Evolutionary conservation across 2,113 vertebrate genomes (phyloP).

Genomic region (Chaetodon auriga): DNA sequence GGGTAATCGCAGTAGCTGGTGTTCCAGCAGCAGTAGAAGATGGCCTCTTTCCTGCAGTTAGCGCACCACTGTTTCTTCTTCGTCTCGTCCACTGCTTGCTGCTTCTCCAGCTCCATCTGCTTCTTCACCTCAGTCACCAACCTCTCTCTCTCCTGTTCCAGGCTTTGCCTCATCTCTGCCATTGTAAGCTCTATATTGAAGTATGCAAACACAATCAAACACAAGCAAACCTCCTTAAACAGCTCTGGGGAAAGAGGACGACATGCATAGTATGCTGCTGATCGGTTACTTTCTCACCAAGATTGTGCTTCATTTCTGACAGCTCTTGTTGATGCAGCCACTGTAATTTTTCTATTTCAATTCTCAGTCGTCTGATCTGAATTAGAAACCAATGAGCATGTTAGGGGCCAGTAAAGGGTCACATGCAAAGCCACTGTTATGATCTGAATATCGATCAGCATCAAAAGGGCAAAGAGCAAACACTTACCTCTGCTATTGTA

Average conservation of each 20-base stretch:
- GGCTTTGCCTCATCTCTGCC: constrained; percentile 98
- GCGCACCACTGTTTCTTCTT: constrained; percentile 99
- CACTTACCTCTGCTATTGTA: constrained; percentile 93
- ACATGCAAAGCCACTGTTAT: background rate
- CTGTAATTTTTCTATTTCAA: constrained; percentile 98
- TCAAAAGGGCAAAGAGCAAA: background rate
- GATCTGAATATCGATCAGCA: background rate
- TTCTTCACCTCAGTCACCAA: constrained; percentile 94
- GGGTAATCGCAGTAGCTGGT: constrained; percentile 99
- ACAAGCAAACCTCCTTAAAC: background rate
- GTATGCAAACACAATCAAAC: constrained; percentile 4
- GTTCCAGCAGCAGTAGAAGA: constrained; percentile 99
- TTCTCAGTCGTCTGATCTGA: constrained; percentile 95
- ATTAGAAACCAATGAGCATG: constrained; percentile 9
- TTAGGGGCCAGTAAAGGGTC: background rate
- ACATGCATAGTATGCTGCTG: background rate
- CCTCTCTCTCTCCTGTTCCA: constrained; percentile 95
- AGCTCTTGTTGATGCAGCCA: constrained; percentile 98
- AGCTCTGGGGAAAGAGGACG: background rate
- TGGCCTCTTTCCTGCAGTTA: constrained; percentile 97
- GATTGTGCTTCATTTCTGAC: constrained; percentile 98
- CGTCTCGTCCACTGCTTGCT: constrained; percentile 96
- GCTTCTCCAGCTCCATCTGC: constrained; percentile 94
- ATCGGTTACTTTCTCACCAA: constrained; percentile 85
- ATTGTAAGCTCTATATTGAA: constrained; percentile 91